phyloP scores from a whole-genome alignment of 2,113 vertebrate genomes.

The Aspiorhynchus laticeps region DNA sequence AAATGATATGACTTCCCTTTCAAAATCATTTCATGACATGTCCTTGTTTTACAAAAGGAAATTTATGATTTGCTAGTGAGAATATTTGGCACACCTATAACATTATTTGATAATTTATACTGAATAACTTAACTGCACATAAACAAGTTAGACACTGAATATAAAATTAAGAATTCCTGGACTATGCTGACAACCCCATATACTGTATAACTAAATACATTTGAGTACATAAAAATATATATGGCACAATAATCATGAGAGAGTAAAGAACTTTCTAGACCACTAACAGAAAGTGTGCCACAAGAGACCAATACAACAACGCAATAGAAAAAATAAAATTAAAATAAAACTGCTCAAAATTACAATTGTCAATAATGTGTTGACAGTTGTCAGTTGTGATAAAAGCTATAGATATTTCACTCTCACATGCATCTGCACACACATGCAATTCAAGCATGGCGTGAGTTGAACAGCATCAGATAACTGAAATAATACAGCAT shows the following conservation, averaged over 20 bases:
- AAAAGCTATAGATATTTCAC: conserved; percentile 1
- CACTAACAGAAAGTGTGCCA: conserved; percentile 6
- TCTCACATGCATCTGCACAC: conserved; percentile 4
- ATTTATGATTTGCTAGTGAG: background rate
- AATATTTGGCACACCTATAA: conserved; percentile 59
- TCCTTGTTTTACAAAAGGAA: conserved; percentile 18
- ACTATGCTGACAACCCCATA: conserved; percentile 5
- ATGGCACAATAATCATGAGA: conserved; percentile 9
- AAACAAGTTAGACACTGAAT: background rate
- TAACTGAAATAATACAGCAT: conserved; percentile 12
- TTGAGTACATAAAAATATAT: background rate
- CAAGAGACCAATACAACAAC: background rate
- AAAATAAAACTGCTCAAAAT: background rate
- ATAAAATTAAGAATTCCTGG: background rate
- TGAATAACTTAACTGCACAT: conserved; percentile 4
- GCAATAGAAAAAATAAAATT: background rate
- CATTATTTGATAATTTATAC: background rate
- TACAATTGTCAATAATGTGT: background rate
- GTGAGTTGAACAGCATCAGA: conserved; percentile 10
- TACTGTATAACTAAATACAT: conserved; percentile 18
- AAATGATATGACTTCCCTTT: conserved; percentile 47
- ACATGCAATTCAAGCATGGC: conserved; percentile 5
- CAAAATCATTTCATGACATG: conserved; percentile 27
- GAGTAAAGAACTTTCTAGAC: background rate
- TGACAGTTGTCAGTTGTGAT: background rate